These are phyloP conservation scores for Microcebus griseorufus DNA, from an alignment of 2,113 vertebrate genomes.

Conservation along the genomic window DNA sequence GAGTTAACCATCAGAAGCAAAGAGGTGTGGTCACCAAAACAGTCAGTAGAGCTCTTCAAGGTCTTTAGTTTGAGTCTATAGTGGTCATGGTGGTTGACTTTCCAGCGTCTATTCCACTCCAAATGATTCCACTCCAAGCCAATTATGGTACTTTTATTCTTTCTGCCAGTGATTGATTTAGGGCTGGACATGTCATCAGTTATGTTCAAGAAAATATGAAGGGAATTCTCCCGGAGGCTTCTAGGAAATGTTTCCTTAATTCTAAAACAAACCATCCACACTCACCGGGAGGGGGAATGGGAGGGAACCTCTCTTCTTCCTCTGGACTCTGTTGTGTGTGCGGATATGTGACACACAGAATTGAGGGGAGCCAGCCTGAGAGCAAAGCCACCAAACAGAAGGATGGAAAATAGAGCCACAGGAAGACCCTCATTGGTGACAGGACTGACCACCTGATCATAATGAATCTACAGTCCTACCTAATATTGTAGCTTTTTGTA, in stretches of 20 bases:
- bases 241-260: background rate
- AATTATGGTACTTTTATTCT: background rate
- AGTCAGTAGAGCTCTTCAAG: background rate
- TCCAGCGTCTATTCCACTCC: background rate
- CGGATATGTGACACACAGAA: background rate
- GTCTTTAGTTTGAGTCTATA: background rate
- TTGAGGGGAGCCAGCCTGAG: background rate
- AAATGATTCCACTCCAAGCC: background rate
- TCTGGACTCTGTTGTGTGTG: background rate
- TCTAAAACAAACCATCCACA: background rate
- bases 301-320: background rate
- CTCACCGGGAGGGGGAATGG: background rate
- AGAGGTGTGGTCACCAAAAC: background rate
- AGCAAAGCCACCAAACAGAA: background rate
- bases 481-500: background rate
- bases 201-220: background rate
- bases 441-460: background rate
- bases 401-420: background rate
- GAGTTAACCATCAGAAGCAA: background rate
- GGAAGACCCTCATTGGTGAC: background rate
- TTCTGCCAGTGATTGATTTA: background rate
- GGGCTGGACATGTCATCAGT: background rate
- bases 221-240: background rate
- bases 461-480: background rate
- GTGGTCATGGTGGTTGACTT: background rate